phyloP scores from a whole-genome alignment of 2,797 vertebrate species.

The Myotis vivesi region DNA sequence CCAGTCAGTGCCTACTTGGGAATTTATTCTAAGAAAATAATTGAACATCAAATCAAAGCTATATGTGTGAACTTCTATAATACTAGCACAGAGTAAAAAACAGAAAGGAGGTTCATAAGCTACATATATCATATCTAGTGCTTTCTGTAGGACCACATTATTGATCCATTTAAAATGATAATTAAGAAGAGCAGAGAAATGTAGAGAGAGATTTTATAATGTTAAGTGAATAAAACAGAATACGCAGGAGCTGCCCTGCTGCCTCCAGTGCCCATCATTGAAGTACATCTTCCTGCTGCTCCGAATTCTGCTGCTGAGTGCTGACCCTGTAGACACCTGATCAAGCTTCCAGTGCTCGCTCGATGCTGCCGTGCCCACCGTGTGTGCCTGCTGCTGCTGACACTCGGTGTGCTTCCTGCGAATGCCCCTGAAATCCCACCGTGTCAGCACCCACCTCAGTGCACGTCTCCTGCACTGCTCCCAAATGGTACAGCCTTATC shows the following conservation, averaged over 20 bases:
- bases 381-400: neutral
- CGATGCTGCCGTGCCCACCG: rapidly evolving
- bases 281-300: neutral
- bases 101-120: neutral
- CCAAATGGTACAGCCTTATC: neutral
- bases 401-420: neutral
- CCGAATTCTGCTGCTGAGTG: neutral
- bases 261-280: rapidly evolving
- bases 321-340: neutral
- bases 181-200: neutral
- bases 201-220: neutral
- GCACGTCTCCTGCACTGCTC: neutral
- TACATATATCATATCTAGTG: neutral
- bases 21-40: conserved; percentile 24
- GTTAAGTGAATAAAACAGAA: neutral
- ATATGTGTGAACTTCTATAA: neutral
- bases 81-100: neutral
- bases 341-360: neutral
- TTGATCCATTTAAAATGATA: neutral
- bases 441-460: neutral
- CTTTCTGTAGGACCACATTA: neutral
- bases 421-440: neutral
- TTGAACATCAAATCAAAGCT: neutral
- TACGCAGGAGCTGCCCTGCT: too few relatives aligned
- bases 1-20: neutral